Conservation (phyloP, 2,888 invertebrate species). For the Oscheius sp. region DNA sequence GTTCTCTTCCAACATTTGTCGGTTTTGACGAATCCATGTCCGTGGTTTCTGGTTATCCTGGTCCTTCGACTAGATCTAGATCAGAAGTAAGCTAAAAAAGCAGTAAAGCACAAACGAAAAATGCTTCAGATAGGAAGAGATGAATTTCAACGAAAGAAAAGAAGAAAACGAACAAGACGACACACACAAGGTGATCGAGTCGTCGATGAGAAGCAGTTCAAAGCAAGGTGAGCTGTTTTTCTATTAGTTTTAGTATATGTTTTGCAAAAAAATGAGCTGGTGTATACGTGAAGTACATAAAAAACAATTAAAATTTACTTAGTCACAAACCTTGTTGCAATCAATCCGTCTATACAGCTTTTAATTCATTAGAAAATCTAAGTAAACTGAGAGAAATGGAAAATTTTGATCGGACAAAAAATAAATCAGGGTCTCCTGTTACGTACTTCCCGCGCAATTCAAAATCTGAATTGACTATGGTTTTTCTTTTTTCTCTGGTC, state of each 20-base stretch:
- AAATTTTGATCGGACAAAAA: no score
- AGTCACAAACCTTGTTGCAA: no score
- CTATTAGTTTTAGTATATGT: neutral
- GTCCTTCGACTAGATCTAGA: constrained; percentile 32
- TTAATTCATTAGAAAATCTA: no score
- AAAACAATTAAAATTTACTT: no score
- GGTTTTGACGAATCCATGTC: constrained; percentile 32
- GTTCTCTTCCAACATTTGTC: constrained; percentile 48
- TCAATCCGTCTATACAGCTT: no score
- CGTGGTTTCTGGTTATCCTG: constrained; percentile 34
- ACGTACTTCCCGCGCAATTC: no score
- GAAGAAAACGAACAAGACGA: constrained; percentile 14
- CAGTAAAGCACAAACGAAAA: neutral
- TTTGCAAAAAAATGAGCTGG: no score
- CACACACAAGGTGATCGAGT: constrained; percentile 14
- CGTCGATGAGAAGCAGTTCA: constrained; percentile 15
- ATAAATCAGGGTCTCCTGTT: no score
- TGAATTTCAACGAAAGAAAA: constrained; percentile 32
- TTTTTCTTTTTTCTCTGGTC: no score
- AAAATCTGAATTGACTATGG: no score
- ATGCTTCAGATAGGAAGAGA: constrained; percentile 35
- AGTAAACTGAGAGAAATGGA: no score
- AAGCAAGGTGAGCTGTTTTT: constrained; percentile 5
- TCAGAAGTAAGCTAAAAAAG: constrained; percentile 33
- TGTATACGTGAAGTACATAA: no score